phyloP scores from a whole-genome alignment of 2,888 invertebrate genomes.

The Xylocampa areola region DNA sequence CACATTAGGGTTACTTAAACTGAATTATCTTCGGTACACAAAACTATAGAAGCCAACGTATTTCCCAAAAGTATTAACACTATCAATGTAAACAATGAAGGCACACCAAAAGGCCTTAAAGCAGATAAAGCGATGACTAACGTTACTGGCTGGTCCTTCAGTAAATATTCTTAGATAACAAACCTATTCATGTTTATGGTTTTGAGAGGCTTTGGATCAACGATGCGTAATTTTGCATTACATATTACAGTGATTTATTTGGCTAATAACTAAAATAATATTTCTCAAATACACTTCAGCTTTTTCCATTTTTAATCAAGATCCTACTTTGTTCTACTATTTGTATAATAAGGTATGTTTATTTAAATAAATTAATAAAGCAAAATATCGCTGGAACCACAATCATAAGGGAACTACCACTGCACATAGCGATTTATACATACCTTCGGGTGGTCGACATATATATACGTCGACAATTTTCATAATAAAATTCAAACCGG shows the following conservation, averaged over 20 bases:
- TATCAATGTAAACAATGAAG: conserved; percentile 33
- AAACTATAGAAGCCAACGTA: conserved; percentile 5
- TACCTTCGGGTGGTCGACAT: conserved; percentile 13
- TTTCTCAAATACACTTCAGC: too few species aligned
- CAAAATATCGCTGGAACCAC: conserved; percentile 17
- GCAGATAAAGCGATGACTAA: conserved; percentile 15
- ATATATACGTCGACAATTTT: conserved; percentile 23
- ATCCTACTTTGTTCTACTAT: too few species aligned
- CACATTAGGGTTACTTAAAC: not conserved
- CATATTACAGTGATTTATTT: too few species aligned
- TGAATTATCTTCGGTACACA: conserved; percentile 18
- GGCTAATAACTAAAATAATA: too few species aligned
- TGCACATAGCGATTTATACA: conserved; percentile 33
- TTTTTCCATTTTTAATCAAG: too few species aligned
- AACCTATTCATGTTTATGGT: too few species aligned
- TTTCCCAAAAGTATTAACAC: conserved; percentile 26
- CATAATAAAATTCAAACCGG: not conserved
- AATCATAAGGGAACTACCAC: conserved; percentile 19
- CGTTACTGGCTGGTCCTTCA: conserved; percentile 20
- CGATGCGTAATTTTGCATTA: too few species aligned
- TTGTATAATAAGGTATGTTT: conserved; percentile 20
- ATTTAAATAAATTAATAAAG: conserved; percentile 34
- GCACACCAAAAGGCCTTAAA: conserved; percentile 17
- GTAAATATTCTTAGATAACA: too few species aligned
- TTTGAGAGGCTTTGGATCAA: too few species aligned